Base-by-base conservation (phyloP, 2,888 invertebrate genomes). In the Lysandra bellargus region DNA sequence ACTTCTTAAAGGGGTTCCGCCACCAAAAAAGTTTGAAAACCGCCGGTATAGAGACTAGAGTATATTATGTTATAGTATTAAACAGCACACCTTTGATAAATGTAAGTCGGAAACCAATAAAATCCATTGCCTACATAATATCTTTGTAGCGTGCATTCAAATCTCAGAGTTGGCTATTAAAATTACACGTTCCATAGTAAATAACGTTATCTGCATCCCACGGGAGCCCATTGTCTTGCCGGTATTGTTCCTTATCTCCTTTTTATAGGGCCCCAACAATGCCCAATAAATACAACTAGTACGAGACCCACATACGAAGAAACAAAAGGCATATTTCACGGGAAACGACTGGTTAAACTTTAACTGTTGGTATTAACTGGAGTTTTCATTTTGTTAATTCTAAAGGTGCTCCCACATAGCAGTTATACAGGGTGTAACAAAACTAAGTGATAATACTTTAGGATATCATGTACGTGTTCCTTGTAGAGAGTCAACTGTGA, bases 231-330 rank as follows among this genome's bases (percentile, higher is more conserved):
- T 69, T 69, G 69, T 69, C 69, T 69, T 64, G 9, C 64, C 23
- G 30, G 64, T 64, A 64, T 69, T 69, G 69, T 69, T 69, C 69
- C 76, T 76, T 76, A 57, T 76, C 76, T 76, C 57, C 76, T 76
- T 76, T 76, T 76, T 76, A 76, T 53, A 57, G 76, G 53, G 30
- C 33, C 7, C 5, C 14, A 76, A 76, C 76, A 76, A 76, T 76
- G 17, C 53, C 33, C 33, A 69, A 33, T 57, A 30, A 23, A 64
- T 33, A 33, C 33, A 69, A 69, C 69, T 33, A 37, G 7, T 37
- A 17, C 33, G 14, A 69, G 12, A 69, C 33, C 23, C 69, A 69
- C 69, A 69, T 33, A 33, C 37, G 69, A 14, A 69, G 12, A 37
- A 69, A 69, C 69, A 69, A 69, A 69, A 33, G 37, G 23, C 69